Base-by-base conservation (phyloP, 2,888 invertebrate genomes). In the Caenorhabditis afra region DNA sequence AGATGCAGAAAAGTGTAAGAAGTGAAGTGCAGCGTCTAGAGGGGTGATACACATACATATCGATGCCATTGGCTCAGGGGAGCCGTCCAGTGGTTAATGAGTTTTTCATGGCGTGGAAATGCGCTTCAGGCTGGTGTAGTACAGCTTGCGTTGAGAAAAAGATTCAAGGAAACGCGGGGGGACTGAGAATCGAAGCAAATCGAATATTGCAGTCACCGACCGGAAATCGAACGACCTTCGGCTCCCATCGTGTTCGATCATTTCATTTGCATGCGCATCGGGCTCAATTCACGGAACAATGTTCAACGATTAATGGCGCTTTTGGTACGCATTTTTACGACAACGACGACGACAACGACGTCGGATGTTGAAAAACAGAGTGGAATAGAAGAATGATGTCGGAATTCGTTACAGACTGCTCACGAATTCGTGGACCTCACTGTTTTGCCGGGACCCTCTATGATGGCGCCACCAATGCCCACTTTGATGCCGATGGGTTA, bases 261-360 rank as follows among this genome's bases (percentile, higher is more conserved):
- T 50, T 83, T 83, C 59, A 83, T 83, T 70, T 83, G 83, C 45
- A 83, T 83, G 83, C 61, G 83, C 3, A 83, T 83, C 37, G 83
- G 83, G 1, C 53, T 83, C 14, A 83, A 83, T 71, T 83, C 83
- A 3, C 39, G 67, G 16, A 83, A 83, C 50, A 83, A 83, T 77
- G 83, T 83, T 47, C 83, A 83, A 52, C 73, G 79, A 67, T 68
- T 83, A 49, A 83, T 83, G 83, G 83, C 83, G 23, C 58, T 83
- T 37, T 53, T 83, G 77, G 83, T 82, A 45, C 18, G 39, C 11
- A n/a, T 44, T 44, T 11, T 39, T 29, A 29, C 29, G 29, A n/a
- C n/a, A n/a, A n/a, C n/a, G n/a, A n/a, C n/a, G n/a, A n/a, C n/a
- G n/a, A n/a, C n/a, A n/a, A n/a, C n/a, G n/a, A 29, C 29, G 29